These are phyloP conservation scores for Gallirallus australis DNA, from an alignment of 2,797 vertebrate species.

Conservation along the genomic window DNA sequence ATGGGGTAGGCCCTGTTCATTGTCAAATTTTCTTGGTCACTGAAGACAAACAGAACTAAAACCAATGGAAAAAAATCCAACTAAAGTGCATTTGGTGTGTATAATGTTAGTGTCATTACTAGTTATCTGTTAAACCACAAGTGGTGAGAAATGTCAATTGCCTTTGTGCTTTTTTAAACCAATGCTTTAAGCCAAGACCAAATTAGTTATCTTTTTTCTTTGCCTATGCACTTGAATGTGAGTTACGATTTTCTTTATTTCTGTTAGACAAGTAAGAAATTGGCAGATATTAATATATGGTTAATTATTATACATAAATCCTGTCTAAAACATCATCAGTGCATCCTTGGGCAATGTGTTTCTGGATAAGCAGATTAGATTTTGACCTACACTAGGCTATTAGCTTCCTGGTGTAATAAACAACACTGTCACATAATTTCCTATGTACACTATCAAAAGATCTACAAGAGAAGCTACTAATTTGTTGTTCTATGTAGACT, in stretches of 20 bases:
- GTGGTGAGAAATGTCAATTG: neutral
- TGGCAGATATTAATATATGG: neutral
- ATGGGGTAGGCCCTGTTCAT: neutral
- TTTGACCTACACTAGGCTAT: neutral
- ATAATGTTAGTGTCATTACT: neutral
- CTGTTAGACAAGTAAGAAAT: neutral
- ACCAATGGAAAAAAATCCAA: neutral
- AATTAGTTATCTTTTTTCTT: neutral
- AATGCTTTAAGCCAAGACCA: neutral
- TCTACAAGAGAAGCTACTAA: constrained; percentile 16
- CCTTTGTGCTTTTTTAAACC: neutral
- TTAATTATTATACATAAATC: neutral
- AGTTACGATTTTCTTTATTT: neutral
- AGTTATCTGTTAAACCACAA: neutral
- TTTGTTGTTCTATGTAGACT: neutral
- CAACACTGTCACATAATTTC: neutral
- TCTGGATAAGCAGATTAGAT: neutral
- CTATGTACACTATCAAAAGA: neutral
- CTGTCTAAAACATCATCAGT: neutral
- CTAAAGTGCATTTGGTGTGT: neutral
- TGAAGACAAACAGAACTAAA: constrained; percentile 3
- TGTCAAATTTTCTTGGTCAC: neutral
- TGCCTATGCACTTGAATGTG: neutral
- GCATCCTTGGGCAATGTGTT: neutral
- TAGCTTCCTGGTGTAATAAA: neutral